These are phyloP conservation scores for Scomber scombrus DNA, from an alignment of 2,113 vertebrate genomes.

Conservation along the genomic window DNA sequence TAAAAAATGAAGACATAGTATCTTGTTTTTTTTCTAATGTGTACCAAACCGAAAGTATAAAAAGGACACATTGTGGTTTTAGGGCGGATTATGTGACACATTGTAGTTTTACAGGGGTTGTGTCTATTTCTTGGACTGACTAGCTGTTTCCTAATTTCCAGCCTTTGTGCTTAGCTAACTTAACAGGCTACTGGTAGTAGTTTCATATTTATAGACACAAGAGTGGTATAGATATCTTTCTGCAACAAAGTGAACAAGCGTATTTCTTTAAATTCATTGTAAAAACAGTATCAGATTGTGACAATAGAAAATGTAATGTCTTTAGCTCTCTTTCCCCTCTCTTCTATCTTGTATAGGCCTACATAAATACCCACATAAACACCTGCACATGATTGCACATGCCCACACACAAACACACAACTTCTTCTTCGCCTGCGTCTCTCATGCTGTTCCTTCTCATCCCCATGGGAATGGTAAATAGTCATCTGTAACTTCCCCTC, in stretches of 20 bases:
- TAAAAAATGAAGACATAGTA: too few species aligned
- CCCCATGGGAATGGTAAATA: slow-evolving; percentile 80
- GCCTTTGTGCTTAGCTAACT: too few species aligned
- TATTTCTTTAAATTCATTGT: neutral
- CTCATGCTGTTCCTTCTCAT: slow-evolving; percentile 60
- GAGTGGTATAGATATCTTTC: neutral
- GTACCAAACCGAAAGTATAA: too few species aligned
- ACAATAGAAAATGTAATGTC: neutral
- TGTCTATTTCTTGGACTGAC: too few species aligned
- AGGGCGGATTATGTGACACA: too few species aligned
- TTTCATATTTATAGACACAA: too few species aligned
- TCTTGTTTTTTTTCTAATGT: too few species aligned
- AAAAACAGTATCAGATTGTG: neutral
- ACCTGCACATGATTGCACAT: slow-evolving; percentile 20
- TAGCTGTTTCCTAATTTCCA: too few species aligned
- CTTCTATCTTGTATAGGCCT: slow-evolving; percentile 1
- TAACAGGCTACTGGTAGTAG: neutral
- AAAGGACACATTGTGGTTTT: too few species aligned
- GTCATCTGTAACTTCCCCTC: slow-evolving; percentile 84
- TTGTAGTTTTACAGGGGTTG: too few species aligned
- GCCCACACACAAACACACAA: slow-evolving; percentile 22
- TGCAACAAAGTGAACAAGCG: neutral
- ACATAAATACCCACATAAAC: slow-evolving; percentile 25
- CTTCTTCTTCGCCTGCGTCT: slow-evolving; percentile 39
- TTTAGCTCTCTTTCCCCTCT: neutral